Conservation (phyloP, 2,113 vertebrate genomes). For the Entelurus aequoreus region DNA sequence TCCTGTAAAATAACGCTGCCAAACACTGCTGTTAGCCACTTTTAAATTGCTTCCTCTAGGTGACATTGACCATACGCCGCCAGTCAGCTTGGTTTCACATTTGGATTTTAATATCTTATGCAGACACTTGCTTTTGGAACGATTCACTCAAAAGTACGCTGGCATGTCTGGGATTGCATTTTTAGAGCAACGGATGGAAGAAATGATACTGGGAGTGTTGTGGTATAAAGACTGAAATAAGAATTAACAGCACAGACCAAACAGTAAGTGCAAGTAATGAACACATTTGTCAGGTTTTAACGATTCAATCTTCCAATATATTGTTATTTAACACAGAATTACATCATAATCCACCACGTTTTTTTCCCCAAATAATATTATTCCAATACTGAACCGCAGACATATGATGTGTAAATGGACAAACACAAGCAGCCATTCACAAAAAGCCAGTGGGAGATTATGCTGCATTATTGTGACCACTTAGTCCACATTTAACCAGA, state of each 20-base stretch:
- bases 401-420: background rate
- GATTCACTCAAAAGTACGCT: slow-evolving; percentile 2
- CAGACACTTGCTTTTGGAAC: slow-evolving; percentile 12
- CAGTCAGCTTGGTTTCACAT: slow-evolving; percentile 17
- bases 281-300: background rate
- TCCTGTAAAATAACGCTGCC: slow-evolving; percentile 23
- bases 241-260: background rate
- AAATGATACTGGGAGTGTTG: background rate
- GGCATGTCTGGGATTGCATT: background rate
- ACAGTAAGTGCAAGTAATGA: background rate
- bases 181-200: slow-evolving; percentile 1
- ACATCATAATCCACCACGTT: background rate
- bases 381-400: background rate
- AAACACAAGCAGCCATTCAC: slow-evolving; percentile 1
- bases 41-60: slow-evolving; percentile 35
- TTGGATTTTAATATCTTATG: slow-evolving; percentile 27
- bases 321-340: background rate
- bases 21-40: slow-evolving; percentile 22
- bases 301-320: no score
- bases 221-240: background rate
- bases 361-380: background rate
- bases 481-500: slow-evolving; percentile 8
- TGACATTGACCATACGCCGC: slow-evolving; percentile 24
- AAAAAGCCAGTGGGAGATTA: slow-evolving; percentile 5
- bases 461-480: slow-evolving; percentile 3